These are phyloP conservation scores for Leptinotarsa peninsularis DNA, from an alignment of 2,888 invertebrate genomes.

Conservation along the genomic window DNA sequence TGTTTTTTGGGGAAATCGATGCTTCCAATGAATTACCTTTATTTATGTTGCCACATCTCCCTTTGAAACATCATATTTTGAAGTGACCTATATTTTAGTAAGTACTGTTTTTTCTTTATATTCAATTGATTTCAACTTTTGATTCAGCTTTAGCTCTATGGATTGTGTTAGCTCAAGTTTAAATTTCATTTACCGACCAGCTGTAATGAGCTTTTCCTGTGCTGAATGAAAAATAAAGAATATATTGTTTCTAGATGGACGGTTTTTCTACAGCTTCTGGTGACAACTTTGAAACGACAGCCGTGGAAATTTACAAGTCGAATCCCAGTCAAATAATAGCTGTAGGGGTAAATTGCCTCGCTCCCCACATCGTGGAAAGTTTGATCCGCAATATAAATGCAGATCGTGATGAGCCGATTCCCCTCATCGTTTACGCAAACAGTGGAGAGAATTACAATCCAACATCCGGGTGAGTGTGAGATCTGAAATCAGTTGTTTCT, in stretches of 20 bases:
- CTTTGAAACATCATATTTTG: too few species aligned
- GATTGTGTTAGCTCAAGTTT: too few species aligned
- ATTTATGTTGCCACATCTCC: too few species aligned
- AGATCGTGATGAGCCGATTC: slow-evolving; percentile 67
- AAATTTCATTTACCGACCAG: too few species aligned
- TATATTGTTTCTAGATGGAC: slow-evolving; percentile 64
- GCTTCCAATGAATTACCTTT: too few species aligned
- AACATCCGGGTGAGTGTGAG: slow-evolving; percentile 52
- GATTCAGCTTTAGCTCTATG: too few species aligned
- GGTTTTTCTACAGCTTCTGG: slow-evolving; percentile 77
- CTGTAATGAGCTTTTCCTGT: too few species aligned
- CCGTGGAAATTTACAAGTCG: slow-evolving; percentile 71
- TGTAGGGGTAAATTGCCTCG: slow-evolving; percentile 87
- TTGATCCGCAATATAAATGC: slow-evolving; percentile 70
- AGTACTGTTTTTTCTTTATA: too few species aligned
- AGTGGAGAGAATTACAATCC: slow-evolving; percentile 83
- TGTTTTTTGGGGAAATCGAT: too few species aligned
- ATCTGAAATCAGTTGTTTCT: neutral
- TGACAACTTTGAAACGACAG: slow-evolving; percentile 78
- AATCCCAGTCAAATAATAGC: slow-evolving; percentile 78
- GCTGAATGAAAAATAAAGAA: neutral
- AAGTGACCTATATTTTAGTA: too few species aligned
- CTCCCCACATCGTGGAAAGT: slow-evolving; percentile 71
- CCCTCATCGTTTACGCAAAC: slow-evolving; percentile 89
- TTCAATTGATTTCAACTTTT: too few species aligned